phyloP scores from a whole-genome alignment of 2,113 vertebrate species.

The Takifugu bimaculatus region DNA sequence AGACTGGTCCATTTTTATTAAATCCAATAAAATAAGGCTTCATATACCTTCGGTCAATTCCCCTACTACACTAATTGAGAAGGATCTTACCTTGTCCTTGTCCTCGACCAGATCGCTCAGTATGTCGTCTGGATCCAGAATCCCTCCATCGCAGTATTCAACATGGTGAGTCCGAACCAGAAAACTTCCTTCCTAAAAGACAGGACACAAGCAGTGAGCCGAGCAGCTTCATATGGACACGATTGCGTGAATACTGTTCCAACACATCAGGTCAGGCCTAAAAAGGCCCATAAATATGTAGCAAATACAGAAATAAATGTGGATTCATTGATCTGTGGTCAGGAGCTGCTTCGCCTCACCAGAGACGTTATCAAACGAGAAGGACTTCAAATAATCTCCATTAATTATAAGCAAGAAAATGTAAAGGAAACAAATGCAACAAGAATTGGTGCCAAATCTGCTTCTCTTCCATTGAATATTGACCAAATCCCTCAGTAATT shows the following conservation, averaged over 20 bases:
- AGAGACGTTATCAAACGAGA: no score
- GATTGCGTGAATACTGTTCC: no score
- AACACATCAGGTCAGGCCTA: no score
- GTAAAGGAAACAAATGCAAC: no score
- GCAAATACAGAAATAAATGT: no score
- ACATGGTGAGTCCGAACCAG: conserved; percentile 94
- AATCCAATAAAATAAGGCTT: neutral
- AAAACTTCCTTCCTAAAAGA: conserved; percentile 82
- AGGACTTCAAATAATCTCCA: no score
- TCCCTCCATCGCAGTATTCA: conserved; percentile 95
- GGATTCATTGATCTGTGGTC: no score
- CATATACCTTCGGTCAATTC: neutral
- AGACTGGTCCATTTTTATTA: neutral
- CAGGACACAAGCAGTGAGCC: neutral
- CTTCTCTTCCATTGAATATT: neutral
- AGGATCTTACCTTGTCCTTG: conserved; percentile 88
- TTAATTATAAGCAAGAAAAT: no score
- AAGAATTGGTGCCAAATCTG: no score
- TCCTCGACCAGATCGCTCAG: conserved; percentile 95
- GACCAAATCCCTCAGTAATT: neutral
- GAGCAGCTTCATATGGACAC: no score
- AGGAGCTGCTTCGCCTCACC: no score
- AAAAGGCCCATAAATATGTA: no score
- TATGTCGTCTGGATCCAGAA: conserved; percentile 94
- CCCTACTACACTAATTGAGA: neutral